Evolutionary conservation across 1,140 invertebrate genomes (phyloP).

Genomic region (Drosophila pandora): DNA sequence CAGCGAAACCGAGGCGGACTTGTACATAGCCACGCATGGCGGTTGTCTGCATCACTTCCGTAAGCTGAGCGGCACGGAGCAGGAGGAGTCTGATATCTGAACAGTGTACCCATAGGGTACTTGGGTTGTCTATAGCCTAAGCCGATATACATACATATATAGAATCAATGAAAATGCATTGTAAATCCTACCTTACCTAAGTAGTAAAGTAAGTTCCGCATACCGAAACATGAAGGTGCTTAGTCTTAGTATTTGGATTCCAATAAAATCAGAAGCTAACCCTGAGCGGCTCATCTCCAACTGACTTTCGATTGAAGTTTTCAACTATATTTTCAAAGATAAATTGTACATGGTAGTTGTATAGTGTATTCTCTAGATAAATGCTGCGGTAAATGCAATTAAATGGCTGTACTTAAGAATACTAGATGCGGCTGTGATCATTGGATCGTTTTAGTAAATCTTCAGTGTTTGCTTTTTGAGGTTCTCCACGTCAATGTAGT

Average conservation of each 20-base stretch:
- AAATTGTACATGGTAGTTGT: slow-evolving; percentile 30
- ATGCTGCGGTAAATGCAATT: slow-evolving; percentile 62
- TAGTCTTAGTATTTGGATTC: slow-evolving; percentile 55
- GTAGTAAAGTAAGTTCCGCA: slow-evolving; percentile 46
- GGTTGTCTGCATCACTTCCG: slow-evolving; percentile 70
- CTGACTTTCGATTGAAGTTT: slow-evolving; percentile 11
- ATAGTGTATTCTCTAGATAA: slow-evolving; percentile 37
- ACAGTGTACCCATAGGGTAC: slow-evolving; percentile 3
- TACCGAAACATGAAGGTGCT: slow-evolving; percentile 55
- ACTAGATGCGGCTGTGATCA: slow-evolving; percentile 49
- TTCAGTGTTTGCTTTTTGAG: slow-evolving; percentile 40
- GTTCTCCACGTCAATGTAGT: slow-evolving; percentile 73
- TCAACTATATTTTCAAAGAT: slow-evolving; percentile 41
- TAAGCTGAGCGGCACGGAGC: slow-evolving; percentile 31
- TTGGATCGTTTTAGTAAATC: slow-evolving; percentile 13
- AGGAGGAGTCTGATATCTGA: slow-evolving; percentile 66
- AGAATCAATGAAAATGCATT: slow-evolving; percentile 42
- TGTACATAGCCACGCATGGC: slow-evolving; percentile 74
- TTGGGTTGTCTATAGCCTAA: slow-evolving; percentile 28
- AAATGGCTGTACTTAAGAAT: slow-evolving; percentile 54
- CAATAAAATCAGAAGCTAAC: slow-evolving; percentile 56
- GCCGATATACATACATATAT: not conserved
- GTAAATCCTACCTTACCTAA: slow-evolving; percentile 56
- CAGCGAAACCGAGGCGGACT: slow-evolving; percentile 52
- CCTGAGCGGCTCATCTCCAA: not conserved